Evolutionary conservation across 2,797 vertebrate genomes (phyloP), one percentile per base, ranked within the genome.

Genomic region (Liparis tanakae): DNA sequence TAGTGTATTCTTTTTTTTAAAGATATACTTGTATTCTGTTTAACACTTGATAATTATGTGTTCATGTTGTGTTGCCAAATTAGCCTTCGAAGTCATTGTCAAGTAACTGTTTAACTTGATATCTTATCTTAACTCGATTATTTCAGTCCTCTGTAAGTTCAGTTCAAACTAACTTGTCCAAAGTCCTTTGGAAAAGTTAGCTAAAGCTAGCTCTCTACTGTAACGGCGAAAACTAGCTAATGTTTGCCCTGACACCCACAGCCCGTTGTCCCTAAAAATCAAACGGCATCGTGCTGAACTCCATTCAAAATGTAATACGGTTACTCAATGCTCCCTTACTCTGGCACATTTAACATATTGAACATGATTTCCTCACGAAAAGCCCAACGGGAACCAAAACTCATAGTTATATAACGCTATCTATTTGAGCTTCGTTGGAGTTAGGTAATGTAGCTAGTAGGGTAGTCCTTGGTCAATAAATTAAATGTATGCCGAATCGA

Each of bases 151-250:
- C 9, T 22, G 1, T 36, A 0, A 22, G 44, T 44, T 36, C 15
- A 51, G 60, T 61, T 61, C 57, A 34, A 53, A 80, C 22, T 7
- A 7, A 36, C 22, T 7, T 7, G 81, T 10, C 1, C 68, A 61
- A 76, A 78, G 87, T 85, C 56, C 81, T 14, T 2, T 12, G 30
- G 17, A 33, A 55, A 43, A 22, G 5, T 48, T 36, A 30, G 25
- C 25, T 30, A 30, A 30, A 30, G 25, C 25, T 30, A 8, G 20
- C 18, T 7, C 12, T 39, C 12, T 12, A 0, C n/a, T 10, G 54
- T 30, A 14, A 8, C 6, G 1, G 15, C n/a, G 17, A 41, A 50
- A 25, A 50, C 6, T 1, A 1, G 46, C 36, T 22, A 39, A 60
- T 30, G 34, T 46, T 41, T 30, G 10, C 4, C 14, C 10, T 13